These are phyloP conservation scores for Papilio xuthus DNA, from an alignment of 1,140 invertebrate genomes.

Conservation along the genomic window DNA sequence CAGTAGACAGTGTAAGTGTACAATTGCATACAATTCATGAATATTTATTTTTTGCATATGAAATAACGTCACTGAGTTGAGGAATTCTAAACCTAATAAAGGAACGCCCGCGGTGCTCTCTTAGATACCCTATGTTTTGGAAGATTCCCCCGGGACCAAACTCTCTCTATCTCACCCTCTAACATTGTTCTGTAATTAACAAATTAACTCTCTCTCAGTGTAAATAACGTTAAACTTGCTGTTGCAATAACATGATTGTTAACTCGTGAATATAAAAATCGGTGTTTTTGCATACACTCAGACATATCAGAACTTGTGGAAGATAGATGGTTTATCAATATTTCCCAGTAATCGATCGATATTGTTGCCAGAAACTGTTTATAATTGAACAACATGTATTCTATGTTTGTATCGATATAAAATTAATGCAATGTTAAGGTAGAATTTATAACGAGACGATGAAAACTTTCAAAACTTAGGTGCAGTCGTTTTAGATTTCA, in stretches of 20 bases:
- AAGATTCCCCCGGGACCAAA: too few species aligned
- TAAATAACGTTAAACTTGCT: background rate
- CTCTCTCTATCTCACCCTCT: too few species aligned
- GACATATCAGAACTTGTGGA: background rate
- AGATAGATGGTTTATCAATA: background rate
- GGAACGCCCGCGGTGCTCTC: too few species aligned
- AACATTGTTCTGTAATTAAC: background rate
- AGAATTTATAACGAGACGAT: background rate
- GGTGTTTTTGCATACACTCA: background rate
- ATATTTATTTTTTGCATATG: too few species aligned
- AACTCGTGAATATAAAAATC: background rate
- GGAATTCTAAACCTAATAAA: too few species aligned
- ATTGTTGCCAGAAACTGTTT: background rate
- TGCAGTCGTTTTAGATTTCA: too few species aligned
- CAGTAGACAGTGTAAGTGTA: too few species aligned
- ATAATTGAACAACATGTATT: background rate
- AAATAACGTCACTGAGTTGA: too few species aligned
- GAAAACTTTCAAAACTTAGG: too few species aligned
- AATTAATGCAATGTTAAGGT: background rate
- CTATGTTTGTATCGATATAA: background rate
- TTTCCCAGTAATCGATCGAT: slow-evolving; percentile 9
- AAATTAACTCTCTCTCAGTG: background rate
- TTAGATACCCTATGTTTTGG: too few species aligned
- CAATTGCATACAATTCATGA: too few species aligned
- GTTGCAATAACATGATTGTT: background rate